phyloP scores from a whole-genome alignment of 2,797 vertebrate species.

The Danio jaintianensis region DNA sequence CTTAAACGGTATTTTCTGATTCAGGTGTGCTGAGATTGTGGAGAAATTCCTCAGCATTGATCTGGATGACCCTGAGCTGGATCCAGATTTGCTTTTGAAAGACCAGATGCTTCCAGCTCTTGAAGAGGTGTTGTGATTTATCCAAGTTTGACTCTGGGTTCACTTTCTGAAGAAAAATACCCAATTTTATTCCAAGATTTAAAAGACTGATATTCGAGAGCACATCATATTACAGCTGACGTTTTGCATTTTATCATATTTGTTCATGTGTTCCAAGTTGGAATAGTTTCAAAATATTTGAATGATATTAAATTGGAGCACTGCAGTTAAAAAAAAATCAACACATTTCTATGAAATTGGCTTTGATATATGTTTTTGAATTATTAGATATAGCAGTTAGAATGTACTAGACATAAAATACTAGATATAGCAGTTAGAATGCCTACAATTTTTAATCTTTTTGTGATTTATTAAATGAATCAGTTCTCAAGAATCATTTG shows the following conservation, averaged over 20 bases:
- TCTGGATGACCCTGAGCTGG: constrained; percentile 83
- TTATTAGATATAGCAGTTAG: not conserved
- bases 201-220: not conserved
- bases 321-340: not conserved
- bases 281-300: not conserved
- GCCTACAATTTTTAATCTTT: not conserved
- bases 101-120: constrained; percentile 80
- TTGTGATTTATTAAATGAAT: not conserved
- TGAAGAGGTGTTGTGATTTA: constrained; percentile 41
- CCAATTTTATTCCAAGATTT: not conserved
- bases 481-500: not conserved
- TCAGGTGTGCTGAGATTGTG: constrained; percentile 84
- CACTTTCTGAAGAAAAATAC: not conserved
- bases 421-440: too few species aligned
- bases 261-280: not conserved
- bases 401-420: too few species aligned
- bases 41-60: constrained; percentile 87
- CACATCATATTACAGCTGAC: not conserved
- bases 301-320: not conserved
- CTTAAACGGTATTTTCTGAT: not conserved
- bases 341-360: not conserved
- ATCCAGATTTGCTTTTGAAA: constrained; percentile 85
- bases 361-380: not conserved
- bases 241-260: not conserved
- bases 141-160: not conserved